phyloP scores from a whole-genome alignment of 1,140 invertebrate genomes.

The Asbolus verrucosus region DNA sequence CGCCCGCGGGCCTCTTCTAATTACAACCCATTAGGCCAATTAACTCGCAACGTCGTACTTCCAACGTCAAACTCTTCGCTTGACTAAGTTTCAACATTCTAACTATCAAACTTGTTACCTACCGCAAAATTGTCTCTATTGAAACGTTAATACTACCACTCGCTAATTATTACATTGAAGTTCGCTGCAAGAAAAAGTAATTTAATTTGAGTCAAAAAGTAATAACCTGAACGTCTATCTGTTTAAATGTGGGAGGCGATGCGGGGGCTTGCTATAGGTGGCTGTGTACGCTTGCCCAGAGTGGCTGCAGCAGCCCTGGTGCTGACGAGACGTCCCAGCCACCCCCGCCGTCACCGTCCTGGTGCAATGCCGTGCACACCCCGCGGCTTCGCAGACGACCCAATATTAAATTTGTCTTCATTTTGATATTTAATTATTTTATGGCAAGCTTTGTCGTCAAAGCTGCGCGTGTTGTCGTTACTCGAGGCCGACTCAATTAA shows the following conservation, averaged over 20 bases:
- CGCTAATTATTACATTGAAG: constrained; percentile 17
- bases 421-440: constrained; percentile 63
- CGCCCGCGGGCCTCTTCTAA: constrained; percentile 45
- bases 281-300: constrained; percentile 29
- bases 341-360: constrained; percentile 20
- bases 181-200: constrained; percentile 8
- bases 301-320: constrained; percentile 18
- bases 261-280: constrained; percentile 14
- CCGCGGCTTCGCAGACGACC: constrained; percentile 51
- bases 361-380: constrained; percentile 51
- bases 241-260: constrained; percentile 29
- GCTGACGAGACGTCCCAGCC: constrained; percentile 7
- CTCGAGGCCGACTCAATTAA: constrained; percentile 54
- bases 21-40: constrained; percentile 51
- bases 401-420: constrained; percentile 61
- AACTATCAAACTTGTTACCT: constrained; percentile 12
- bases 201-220: constrained; percentile 11
- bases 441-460: constrained; percentile 59
- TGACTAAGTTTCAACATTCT: constrained; percentile 6
- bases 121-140: not conserved
- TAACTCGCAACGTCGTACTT: constrained; percentile 47
- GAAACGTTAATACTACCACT: not conserved
- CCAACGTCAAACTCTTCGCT: constrained; percentile 23
- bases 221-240: constrained; percentile 24
- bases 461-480: constrained; percentile 53